These are phyloP conservation scores for Metopia argyrocephala DNA, from an alignment of 2,888 invertebrate species.

Conservation along the genomic window DNA sequence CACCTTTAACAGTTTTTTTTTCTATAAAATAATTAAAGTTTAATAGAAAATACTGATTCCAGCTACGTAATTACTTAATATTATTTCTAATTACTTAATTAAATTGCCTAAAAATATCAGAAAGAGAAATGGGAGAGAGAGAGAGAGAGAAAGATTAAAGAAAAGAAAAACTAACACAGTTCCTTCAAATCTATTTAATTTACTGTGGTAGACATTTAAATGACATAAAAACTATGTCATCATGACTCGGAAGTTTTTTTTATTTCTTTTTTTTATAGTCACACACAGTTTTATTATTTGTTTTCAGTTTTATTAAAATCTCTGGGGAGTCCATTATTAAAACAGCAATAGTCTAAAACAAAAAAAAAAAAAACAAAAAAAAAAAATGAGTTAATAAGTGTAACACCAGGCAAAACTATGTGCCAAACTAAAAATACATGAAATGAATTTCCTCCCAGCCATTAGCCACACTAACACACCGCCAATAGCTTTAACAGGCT, in stretches of 20 bases:
- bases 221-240: slow-evolving; percentile 36
- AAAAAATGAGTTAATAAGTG: slow-evolving; percentile 55
- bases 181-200: slow-evolving; percentile 12
- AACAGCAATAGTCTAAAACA: not conserved
- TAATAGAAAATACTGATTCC: no score
- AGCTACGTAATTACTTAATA: slow-evolving; percentile 29
- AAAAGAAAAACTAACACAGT: not conserved
- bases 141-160: not conserved
- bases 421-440: not conserved
- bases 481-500: no score
- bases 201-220: slow-evolving; percentile 29
- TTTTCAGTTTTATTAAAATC: slow-evolving; percentile 37
- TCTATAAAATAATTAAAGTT: no score
- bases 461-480: slow-evolving; percentile 11
- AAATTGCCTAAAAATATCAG: slow-evolving; percentile 43
- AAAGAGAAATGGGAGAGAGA: not conserved
- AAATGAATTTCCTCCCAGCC: slow-evolving; percentile 9
- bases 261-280: not conserved
- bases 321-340: slow-evolving; percentile 60
- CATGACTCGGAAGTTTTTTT: slow-evolving; percentile 11
- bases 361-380: no score
- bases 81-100: slow-evolving; percentile 48
- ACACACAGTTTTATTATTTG: slow-evolving; percentile 28
- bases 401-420: slow-evolving; percentile 1
- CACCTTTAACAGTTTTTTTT: no score